Conservation (phyloP, 1,140 invertebrate species). For the Neoseiulus cucumeris region DNA sequence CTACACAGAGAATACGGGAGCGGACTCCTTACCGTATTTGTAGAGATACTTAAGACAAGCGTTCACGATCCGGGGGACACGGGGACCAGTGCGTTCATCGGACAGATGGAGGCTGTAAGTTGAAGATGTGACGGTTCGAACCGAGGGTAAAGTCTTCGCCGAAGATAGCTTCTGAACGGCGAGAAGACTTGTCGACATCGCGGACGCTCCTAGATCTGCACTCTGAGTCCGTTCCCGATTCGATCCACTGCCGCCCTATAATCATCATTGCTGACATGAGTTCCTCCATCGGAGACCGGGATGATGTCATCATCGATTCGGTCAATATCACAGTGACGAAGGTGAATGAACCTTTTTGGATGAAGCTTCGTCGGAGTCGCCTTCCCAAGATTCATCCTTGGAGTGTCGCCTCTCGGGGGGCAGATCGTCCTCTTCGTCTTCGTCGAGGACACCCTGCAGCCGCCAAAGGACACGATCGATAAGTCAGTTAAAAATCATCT, state of each 20-base stretch:
- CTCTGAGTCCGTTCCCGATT: constrained; percentile 6
- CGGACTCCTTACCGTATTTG: background rate
- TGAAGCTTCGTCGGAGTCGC: background rate
- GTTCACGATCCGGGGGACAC: background rate
- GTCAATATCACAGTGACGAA: background rate
- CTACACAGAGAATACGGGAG: no score
- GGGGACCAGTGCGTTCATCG: constrained; percentile 3
- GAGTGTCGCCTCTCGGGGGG: background rate
- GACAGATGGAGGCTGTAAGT: background rate
- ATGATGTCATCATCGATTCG: background rate
- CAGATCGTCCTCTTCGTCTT: background rate
- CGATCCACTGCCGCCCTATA: background rate
- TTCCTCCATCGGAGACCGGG: background rate
- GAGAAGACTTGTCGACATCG: background rate
- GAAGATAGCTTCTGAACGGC: background rate
- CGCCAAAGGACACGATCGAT: no score
- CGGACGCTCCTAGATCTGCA: background rate
- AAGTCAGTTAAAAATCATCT: no score
- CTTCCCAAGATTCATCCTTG: background rate
- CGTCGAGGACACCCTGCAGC: background rate
- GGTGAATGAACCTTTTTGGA: background rate
- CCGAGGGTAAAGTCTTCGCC: background rate
- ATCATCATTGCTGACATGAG: background rate
- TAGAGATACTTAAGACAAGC: constrained; percentile 3
- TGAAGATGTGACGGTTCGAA: background rate